Base-by-base conservation (phyloP, 2,113 vertebrate genomes). In the Arvicanthis niloticus region DNA sequence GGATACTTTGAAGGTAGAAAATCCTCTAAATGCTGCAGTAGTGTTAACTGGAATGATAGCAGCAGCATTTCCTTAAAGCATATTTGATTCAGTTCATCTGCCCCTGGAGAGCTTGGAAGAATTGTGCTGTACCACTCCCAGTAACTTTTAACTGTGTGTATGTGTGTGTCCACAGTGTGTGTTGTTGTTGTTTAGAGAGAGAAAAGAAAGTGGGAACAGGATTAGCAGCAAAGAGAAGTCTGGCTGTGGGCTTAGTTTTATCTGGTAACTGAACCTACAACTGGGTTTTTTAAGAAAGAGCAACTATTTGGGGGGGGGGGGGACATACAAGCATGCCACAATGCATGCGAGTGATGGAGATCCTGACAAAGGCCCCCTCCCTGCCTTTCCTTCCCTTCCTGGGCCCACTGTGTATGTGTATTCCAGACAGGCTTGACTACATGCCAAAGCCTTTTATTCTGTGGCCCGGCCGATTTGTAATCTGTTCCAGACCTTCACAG, bases 401-500 rank as follows among this genome's bases (percentile, higher is more conserved):
- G 99, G 99, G 99, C 99, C 99, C 99, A 98, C 98, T 96, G 95
- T 94, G 96, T 98, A 97, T 99, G 98, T 97, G 98, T 99, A 98
- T 99, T 98, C 98, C 99, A 99, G 99, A 99, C 99, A 99, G 99
- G 98, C 99, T 99, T 99, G 99, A 99, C 98, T 98, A 97, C 97
- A 93, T 98, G 99, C 99, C 99, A 99, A 98, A 98, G 98, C 99
- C 99, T 99, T 99, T 99, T 99, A 99, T 99, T 99, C 98, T 99
- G 99, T 98, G 99, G 99, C 99, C 92, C 45, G 45, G 45, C 45
- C 97, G 98, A 99, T 98, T 99, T 99, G 99, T 99, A 99, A 99
- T 99, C 99, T 99, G 98, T 99, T 99, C 99, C 99, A 99, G 99
- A 99, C 99, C 98, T 99, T 99, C 99, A 99, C 99, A 99, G 99